These are phyloP conservation scores for human (Homo sapiens) DNA, from an alignment of 2,113 vertebrate genomes.

Conservation along the genomic window DNA sequence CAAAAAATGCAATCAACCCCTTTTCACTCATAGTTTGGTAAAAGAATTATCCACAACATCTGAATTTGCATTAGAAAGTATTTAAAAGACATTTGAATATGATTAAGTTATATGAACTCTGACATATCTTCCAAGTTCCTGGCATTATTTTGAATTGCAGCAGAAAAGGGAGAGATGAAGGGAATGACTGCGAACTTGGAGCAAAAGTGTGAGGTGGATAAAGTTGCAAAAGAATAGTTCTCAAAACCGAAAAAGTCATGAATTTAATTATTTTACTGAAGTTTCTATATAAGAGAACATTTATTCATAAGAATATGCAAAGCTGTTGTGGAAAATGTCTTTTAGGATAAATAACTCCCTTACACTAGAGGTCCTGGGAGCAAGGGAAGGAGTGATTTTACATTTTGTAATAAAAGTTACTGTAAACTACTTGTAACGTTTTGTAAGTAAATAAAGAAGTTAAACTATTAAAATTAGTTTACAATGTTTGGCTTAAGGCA, in stretches of 20 bases:
- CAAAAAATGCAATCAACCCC: neutral
- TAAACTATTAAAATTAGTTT: constrained; percentile 10
- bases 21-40: neutral
- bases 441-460: neutral
- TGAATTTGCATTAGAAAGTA: constrained; percentile 35
- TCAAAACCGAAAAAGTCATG: constrained; percentile 46
- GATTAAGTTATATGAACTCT: neutral
- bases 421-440: constrained; percentile 29
- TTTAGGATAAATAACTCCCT: constrained; percentile 35
- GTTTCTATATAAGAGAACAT: neutral
- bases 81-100: constrained; percentile 39
- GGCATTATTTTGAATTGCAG: neutral
- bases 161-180: neutral
- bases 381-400: neutral
- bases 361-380: neutral
- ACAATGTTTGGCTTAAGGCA: neutral
- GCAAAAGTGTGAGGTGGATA: neutral
- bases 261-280: constrained; percentile 58
- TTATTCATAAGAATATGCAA: neutral
- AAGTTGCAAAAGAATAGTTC: constrained; percentile 48
- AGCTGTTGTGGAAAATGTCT: neutral
- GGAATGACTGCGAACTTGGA: neutral
- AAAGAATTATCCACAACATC: constrained; percentile 35
- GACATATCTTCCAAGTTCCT: neutral
- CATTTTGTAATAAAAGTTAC: constrained; percentile 31